Conservation (phyloP, 1,140 invertebrate species). For the Drosophila chauvacae region DNA sequence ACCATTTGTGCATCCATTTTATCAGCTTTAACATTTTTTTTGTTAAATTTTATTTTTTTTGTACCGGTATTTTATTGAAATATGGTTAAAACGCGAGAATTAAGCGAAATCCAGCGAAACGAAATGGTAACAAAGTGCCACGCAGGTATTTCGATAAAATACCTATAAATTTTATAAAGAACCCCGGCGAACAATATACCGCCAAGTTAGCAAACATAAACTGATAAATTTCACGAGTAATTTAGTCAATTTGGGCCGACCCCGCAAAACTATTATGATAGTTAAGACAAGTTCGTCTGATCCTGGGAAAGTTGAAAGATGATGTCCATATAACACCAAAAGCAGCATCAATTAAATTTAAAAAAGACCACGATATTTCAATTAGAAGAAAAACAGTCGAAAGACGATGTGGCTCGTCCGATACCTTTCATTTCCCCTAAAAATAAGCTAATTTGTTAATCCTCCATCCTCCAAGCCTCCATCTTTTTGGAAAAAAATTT, state of each 20-base stretch:
- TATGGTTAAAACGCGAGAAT: not conserved
- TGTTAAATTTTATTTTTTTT: no score
- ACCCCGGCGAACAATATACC: constrained; percentile 4
- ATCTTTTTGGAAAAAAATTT: constrained; percentile 6
- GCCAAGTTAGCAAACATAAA: constrained; percentile 20
- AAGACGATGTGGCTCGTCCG: not conserved
- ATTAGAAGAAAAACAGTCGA: constrained; percentile 15
- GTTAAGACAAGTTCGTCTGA: constrained; percentile 8
- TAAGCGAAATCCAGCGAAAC: constrained; percentile 5
- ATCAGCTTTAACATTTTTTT: no score
- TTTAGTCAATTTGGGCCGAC: not conserved
- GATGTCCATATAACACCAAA: constrained; percentile 3
- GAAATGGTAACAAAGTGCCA: constrained; percentile 1
- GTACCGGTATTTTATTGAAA: no score
- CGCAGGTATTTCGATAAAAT: constrained; percentile 10
- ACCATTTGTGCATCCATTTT: no score
- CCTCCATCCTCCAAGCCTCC: no score
- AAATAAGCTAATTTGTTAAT: no score
- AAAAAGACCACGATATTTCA: constrained; percentile 2
- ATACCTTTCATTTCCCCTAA: not conserved
- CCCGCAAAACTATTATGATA: constrained; percentile 13
- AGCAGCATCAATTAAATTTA: constrained; percentile 1
- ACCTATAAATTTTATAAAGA: constrained; percentile 4
- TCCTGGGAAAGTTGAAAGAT: constrained; percentile 21
- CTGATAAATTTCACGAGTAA: not conserved